phyloP scores from a whole-genome alignment of 2,888 invertebrate species.

The Watsonalla cultraria region DNA sequence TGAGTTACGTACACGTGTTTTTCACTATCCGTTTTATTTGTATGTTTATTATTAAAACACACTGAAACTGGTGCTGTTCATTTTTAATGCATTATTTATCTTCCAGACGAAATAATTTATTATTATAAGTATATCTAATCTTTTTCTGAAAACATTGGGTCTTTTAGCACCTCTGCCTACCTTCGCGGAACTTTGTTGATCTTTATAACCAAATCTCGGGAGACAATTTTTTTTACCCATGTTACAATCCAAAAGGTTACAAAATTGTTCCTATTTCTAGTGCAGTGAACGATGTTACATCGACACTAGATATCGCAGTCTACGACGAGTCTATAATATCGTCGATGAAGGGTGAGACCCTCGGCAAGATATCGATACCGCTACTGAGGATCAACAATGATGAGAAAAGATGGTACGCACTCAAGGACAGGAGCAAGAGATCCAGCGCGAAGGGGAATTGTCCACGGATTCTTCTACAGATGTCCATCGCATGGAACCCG shows the following conservation, averaged over 20 bases:
- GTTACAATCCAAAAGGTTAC: not conserved
- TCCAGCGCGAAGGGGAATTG: conserved; percentile 55
- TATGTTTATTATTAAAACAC: too few species aligned
- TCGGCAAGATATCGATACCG: conserved; percentile 64
- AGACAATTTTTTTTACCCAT: not conserved
- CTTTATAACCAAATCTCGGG: too few species aligned
- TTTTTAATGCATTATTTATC: too few species aligned
- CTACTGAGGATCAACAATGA: conserved; percentile 59
- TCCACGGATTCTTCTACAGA: conserved; percentile 61
- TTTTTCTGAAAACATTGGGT: too few species aligned
- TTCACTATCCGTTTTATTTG: too few species aligned
- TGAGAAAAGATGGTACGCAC: conserved; percentile 65
- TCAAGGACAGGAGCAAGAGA: conserved; percentile 57
- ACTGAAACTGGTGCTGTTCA: too few species aligned
- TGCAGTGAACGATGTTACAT: conserved; percentile 60
- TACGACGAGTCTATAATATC: conserved; percentile 60
- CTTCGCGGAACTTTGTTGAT: too few species aligned
- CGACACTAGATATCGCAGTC: conserved; percentile 59
- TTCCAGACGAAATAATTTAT: too few species aligned
- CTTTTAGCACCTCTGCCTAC: too few species aligned
- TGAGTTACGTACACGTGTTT: too few species aligned
- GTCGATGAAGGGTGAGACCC: conserved; percentile 47
- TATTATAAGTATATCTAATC: too few species aligned
- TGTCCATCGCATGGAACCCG: conserved; percentile 69
- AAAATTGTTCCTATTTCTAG: conserved; percentile 32